phyloP scores from a whole-genome alignment of 1,140 invertebrate species.

The Lordiphosa mommai region DNA sequence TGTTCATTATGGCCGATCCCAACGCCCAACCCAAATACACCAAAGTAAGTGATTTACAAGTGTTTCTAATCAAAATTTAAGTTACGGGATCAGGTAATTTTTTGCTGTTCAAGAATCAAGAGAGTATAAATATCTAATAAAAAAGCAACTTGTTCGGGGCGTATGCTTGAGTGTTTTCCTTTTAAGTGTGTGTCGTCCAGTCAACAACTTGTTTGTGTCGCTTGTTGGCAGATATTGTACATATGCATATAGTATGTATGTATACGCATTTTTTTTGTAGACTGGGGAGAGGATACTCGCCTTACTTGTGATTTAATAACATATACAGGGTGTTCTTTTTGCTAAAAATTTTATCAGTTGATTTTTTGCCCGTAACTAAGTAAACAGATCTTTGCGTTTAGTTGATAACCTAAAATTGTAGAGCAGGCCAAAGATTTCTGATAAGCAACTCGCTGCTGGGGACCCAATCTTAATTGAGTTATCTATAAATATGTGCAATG shows the following conservation, averaged over 20 bases:
- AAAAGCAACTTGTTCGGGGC: neutral
- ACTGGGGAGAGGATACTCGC: neutral
- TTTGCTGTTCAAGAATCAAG: too few species aligned
- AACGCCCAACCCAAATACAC: constrained; percentile 69
- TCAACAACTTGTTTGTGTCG: constrained; percentile 33
- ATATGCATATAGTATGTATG: too few species aligned
- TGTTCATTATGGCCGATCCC: constrained; percentile 66
- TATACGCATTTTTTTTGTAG: too few species aligned
- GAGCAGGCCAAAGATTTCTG: neutral
- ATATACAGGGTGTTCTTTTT: constrained; percentile 18
- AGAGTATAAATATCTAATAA: too few species aligned
- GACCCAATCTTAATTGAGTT: too few species aligned
- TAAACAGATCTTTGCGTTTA: constrained; percentile 8
- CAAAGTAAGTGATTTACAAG: constrained; percentile 50
- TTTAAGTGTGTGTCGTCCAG: too few species aligned
- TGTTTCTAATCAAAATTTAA: too few species aligned
- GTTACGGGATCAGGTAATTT: too few species aligned
- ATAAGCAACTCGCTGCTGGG: constrained; percentile 6
- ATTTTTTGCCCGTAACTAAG: constrained; percentile 1
- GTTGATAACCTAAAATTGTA: too few species aligned
- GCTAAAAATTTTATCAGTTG: constrained; percentile 4
- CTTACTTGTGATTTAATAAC: neutral
- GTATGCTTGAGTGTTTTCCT: too few species aligned
- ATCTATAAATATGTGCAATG: too few species aligned
- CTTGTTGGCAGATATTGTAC: constrained; percentile 9